phyloP scores from a whole-genome alignment of 2,888 invertebrate species.

The Drosophila anceps region DNA sequence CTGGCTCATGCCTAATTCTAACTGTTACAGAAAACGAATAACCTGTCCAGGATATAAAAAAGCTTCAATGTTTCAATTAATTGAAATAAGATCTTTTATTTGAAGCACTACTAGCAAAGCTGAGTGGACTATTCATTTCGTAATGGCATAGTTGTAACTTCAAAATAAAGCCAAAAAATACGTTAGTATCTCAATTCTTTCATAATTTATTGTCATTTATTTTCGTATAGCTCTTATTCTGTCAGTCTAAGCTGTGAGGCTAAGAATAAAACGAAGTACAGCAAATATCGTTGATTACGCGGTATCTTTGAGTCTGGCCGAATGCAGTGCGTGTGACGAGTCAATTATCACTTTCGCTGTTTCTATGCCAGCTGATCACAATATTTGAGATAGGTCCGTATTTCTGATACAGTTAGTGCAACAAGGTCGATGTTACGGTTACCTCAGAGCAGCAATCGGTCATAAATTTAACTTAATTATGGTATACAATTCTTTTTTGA shows the following conservation, averaged over 20 bases:
- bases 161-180: background rate
- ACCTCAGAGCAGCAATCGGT: background rate
- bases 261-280: no score
- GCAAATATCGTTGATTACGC: background rate
- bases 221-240: background rate
- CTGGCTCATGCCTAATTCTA: no score
- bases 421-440: background rate
- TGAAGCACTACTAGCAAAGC: no score
- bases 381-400: conserved; percentile 7
- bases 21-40: no score
- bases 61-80: no score
- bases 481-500: background rate
- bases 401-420: background rate
- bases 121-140: no score
- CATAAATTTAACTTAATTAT: background rate
- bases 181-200: background rate
- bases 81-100: no score
- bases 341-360: background rate
- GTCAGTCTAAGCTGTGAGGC: background rate
- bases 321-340: background rate
- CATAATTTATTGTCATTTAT: background rate
- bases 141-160: background rate
- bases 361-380: background rate
- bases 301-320: background rate
- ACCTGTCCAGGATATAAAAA: no score